These are phyloP conservation scores for Melikaiella ostensackeni DNA, from an alignment of 2,888 invertebrate species.

Conservation along the genomic window DNA sequence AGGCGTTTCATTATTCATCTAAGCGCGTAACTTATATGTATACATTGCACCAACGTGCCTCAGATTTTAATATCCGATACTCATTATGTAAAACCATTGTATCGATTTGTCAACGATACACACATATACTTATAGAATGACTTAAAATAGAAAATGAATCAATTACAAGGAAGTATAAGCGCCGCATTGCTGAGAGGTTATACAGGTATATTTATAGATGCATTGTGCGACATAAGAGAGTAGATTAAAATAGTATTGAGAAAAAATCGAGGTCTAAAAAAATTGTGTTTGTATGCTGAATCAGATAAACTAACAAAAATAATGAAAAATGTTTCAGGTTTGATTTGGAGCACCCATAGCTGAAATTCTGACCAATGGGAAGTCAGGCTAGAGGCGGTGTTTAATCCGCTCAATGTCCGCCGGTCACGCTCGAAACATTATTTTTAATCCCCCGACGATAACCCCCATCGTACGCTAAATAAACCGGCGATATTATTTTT, in stretches of 20 bases:
- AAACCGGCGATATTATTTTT: constrained; percentile 76
- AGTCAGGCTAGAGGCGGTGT: constrained; percentile 44
- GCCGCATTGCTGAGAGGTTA: neutral
- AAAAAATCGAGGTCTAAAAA: too few species aligned
- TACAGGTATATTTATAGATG: neutral
- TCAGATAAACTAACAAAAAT: constrained; percentile 5
- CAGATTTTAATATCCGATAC: constrained; percentile 15
- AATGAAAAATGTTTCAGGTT: neutral
- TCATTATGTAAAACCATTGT: constrained; percentile 28
- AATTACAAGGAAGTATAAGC: neutral
- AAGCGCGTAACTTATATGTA: constrained; percentile 31
- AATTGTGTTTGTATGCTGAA: neutral
- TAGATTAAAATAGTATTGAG: too few species aligned
- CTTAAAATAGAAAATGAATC: constrained; percentile 18
- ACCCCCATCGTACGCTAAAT: constrained; percentile 66
- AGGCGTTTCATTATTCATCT: constrained; percentile 45
- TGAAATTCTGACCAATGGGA: constrained; percentile 22
- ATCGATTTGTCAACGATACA: constrained; percentile 9
- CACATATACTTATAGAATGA: neutral
- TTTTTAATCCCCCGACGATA: constrained; percentile 73
- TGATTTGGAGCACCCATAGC: neutral
- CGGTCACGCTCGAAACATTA: constrained; percentile 74
- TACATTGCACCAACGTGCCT: constrained; percentile 15
- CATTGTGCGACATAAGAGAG: neutral
- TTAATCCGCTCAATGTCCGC: constrained; percentile 69